Evolutionary conservation across 2,797 vertebrate species (phyloP), one percentile per base, ranked within the genome.

Genomic region (Sebastes paucispinis): DNA sequence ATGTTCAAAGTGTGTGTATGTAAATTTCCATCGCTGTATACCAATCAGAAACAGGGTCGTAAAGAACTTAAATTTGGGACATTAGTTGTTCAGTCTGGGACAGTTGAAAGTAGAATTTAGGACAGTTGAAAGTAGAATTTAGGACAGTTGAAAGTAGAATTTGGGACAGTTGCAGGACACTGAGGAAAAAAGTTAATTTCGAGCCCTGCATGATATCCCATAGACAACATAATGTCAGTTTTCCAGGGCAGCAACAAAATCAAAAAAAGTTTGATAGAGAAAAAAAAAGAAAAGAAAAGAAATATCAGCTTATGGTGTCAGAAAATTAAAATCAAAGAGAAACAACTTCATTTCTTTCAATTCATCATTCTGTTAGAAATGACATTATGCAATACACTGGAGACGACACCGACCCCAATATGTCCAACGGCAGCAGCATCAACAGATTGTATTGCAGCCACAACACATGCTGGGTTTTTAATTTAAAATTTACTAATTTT

Each of bases 401-500:
- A 60, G 32, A 68, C 4, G 47, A 66, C 22, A 63, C 18, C 27
- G 22, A 71, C 25, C 70, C 24, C 29, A 74, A 63, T 43, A 64
- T 36, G 39, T 66, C 75, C 27, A 75, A n/a, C 2, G 0, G 16
- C 47, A 57, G 27, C 9, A 58, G 20, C 29, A 18, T 52, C 50
- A 80, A 74, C 32, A 81, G n/a, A 71, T 16, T 71, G 47, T 66
- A 29, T 3, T n/a, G 16, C 24, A 66, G 60, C 54, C 39, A 36
- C 60, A 66, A n/a, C 47, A 50, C 39, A 75, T 24, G 27, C 31
- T 62, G 68, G 3, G 16, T 39, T 76, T 72, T 39, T 43, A 29
- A 22, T 36, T 47, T 22, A 43, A 5, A 69, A 64, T 14, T 4
- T 13, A 39, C 8, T 31, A 25, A 62, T 55, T 43, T 12, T 12